Percentiles rank a stretch among this genome's conserved stretches.
phyloP scores from a whole-genome alignment of 2,113 vertebrate genomes.

The Bujurquina vittata region DNA sequence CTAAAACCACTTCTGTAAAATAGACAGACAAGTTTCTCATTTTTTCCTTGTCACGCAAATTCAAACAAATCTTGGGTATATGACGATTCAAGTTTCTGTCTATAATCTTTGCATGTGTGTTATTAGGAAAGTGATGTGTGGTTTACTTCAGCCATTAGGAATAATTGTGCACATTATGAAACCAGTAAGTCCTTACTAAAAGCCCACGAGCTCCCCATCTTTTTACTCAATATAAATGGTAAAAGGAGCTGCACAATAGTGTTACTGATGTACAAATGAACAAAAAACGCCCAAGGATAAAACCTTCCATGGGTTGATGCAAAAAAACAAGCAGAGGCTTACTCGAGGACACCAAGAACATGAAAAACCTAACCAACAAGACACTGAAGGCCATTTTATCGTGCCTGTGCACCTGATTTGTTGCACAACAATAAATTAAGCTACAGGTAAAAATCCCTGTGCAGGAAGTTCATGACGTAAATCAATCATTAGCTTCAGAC shows the following conservation, averaged over 20 bases:
- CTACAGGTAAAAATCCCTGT: neutral
- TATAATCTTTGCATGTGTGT: neutral
- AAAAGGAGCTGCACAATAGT: neutral
- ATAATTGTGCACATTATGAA: neutral
- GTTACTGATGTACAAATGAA: neutral
- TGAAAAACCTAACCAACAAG: neutral
- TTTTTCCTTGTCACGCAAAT: neutral
- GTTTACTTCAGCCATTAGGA: neutral
- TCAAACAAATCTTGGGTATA: neutral
- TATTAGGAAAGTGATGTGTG: neutral
- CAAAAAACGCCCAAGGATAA: neutral
- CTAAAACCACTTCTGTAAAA: neutral
- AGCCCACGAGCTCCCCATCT: neutral
- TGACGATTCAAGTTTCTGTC: neutral
- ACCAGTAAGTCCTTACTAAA: neutral
- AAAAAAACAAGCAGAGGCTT: neutral
- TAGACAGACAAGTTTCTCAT: neutral
- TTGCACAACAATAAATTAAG: constrained; percentile 1
- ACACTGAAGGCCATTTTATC: neutral
- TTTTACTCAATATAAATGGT: neutral
- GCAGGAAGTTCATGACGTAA: neutral
- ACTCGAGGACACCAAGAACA: neutral
- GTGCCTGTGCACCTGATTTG: neutral
- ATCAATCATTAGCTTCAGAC: constrained; percentile 9
- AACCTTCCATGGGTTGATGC: neutral